Evolutionary conservation across 92 coral and sea anemone species (phyloP).

Genomic region (Parazoanthus darwini): DNA sequence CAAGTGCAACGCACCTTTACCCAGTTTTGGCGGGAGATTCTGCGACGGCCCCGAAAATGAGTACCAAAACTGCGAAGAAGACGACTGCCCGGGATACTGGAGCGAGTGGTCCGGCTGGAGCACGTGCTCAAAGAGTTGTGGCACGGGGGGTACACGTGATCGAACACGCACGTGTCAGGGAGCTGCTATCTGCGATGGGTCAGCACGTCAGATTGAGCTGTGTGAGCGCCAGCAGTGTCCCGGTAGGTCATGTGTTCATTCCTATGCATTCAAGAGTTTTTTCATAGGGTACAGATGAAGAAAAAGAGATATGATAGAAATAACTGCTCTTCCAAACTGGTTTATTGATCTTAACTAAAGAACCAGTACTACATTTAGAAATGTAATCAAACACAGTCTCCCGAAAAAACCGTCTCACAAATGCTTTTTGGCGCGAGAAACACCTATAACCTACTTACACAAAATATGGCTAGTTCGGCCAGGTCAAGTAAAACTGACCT

Average conservation of each 20-base stretch:
- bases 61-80: constrained; percentile 97
- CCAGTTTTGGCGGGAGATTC: constrained; percentile 87
- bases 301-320: background rate
- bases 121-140: constrained; percentile 86
- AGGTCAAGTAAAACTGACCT: background rate
- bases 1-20: constrained; percentile 77
- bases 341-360: no score
- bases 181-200: constrained; percentile 85
- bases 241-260: constrained; percentile 56
- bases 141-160: constrained; percentile 89
- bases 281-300: background rate
- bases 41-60: constrained; percentile 90
- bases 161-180: constrained; percentile 95
- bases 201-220: constrained; percentile 82
- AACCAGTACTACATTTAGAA: no score
- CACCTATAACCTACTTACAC: background rate
- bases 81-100: constrained; percentile 97
- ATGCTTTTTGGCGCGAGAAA: background rate
- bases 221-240: constrained; percentile 93
- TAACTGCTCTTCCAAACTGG: no score
- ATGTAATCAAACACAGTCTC: background rate
- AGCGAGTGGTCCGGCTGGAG: constrained; percentile 98
- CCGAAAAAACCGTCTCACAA: background rate
- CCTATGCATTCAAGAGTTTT: background rate
- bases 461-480: background rate